These are phyloP conservation scores for Raja brachyura DNA, from an alignment of 2,113 vertebrate species.

Conservation along the genomic window DNA sequence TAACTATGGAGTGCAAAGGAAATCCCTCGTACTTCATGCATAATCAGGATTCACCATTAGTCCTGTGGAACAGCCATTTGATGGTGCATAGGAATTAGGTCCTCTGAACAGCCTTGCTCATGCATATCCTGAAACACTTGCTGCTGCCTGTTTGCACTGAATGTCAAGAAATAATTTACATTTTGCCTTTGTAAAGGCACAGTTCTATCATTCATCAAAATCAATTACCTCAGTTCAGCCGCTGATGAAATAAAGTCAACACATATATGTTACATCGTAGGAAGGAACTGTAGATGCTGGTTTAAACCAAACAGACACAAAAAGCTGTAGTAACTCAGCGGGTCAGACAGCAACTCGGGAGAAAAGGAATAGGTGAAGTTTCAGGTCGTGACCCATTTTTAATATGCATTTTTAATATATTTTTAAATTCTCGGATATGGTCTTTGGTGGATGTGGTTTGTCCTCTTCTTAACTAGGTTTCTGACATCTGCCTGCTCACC, in stretches of 20 bases:
- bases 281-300: too few relatives aligned
- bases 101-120: neutral
- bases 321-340: too few relatives aligned
- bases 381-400: too few relatives aligned
- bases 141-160: neutral
- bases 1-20: neutral
- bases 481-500: too few relatives aligned
- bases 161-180: neutral
- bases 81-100: neutral
- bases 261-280: neutral
- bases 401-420: too few relatives aligned
- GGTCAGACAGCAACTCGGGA: too few relatives aligned
- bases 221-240: neutral
- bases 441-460: too few relatives aligned
- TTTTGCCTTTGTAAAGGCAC: neutral
- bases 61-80: neutral
- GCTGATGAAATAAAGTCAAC: neutral
- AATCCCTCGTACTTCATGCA: neutral
- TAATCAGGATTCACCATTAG: neutral
- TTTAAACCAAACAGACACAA: too few relatives aligned
- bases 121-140: neutral
- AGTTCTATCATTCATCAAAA: neutral
- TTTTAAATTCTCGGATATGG: too few relatives aligned
- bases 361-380: too few relatives aligned
- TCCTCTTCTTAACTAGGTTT: too few relatives aligned